Percentiles rank a stretch among this genome's conserved stretches.
phyloP scores from a whole-genome alignment of 2,888 invertebrate genomes.

The Pammene fasciana region DNA sequence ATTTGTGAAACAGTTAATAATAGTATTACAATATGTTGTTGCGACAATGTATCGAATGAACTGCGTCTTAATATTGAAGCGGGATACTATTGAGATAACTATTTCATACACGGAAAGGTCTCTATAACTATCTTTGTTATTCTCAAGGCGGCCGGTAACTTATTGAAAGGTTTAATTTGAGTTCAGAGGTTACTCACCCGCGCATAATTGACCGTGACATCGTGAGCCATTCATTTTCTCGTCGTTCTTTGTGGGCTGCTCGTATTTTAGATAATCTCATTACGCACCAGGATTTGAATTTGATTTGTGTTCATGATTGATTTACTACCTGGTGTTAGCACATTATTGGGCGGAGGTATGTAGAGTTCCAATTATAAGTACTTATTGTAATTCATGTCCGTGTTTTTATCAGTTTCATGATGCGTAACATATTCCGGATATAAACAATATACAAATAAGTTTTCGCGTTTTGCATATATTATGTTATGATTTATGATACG shows the following conservation, averaged over 20 bases:
- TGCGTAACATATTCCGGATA: background rate
- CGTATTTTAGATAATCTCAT: constrained; percentile 23
- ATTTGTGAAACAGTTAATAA: constrained; percentile 40
- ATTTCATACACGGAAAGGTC: constrained; percentile 49
- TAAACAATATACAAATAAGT: too few species aligned
- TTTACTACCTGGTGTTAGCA: background rate
- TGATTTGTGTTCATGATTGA: constrained; percentile 24
- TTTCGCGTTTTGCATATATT: too few species aligned
- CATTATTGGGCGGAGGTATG: background rate
- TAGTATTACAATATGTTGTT: constrained; percentile 50
- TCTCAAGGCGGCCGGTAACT: constrained; percentile 57
- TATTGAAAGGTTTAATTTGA: constrained; percentile 62
- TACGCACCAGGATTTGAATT: constrained; percentile 33
- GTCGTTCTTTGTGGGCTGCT: constrained; percentile 55
- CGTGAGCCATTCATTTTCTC: constrained; percentile 56
- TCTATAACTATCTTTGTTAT: constrained; percentile 52
- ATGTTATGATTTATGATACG: too few species aligned
- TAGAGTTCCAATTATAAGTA: background rate
- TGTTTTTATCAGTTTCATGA: constrained; percentile 11
- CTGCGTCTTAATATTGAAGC: constrained; percentile 53
- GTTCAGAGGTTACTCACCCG: constrained; percentile 72
- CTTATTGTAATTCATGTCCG: constrained; percentile 8
- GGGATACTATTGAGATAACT: constrained; percentile 49
- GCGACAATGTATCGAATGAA: constrained; percentile 69
- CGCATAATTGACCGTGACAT: constrained; percentile 46